Conservation (phyloP, 2,797 vertebrate genomes). For the Toxotes lorentzi region DNA sequence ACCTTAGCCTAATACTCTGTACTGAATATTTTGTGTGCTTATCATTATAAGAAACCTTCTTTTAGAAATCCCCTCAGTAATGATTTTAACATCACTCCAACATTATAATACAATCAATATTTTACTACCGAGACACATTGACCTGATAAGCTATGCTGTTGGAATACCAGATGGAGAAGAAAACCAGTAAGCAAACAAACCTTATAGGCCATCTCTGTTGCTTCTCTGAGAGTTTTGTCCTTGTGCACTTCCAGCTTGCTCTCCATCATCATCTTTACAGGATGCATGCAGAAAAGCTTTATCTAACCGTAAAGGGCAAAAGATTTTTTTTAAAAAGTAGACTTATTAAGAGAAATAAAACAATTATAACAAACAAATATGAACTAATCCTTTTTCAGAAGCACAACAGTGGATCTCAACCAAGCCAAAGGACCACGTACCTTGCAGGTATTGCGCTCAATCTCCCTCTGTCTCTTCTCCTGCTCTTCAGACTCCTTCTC, state of each 20-base stretch:
- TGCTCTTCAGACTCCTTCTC: conserved; percentile 98
- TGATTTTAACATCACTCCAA: not conserved
- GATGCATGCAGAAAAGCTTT: conserved; percentile 98
- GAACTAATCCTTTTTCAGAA: not conserved
- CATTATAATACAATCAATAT: not conserved
- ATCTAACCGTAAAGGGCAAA: conserved; percentile 84
- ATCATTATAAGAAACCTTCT: not conserved
- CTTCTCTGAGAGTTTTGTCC: conserved; percentile 95
- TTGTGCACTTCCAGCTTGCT: conserved; percentile 99
- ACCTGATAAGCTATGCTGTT: not conserved
- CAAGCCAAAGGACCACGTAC: conserved; percentile 71
- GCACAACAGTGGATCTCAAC: not conserved
- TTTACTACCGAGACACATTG: not conserved
- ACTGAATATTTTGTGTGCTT: not conserved
- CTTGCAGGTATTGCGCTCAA: conserved; percentile 99
- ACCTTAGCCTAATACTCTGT: not conserved
- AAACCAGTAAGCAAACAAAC: conserved; percentile 72
- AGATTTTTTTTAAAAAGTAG: not conserved
- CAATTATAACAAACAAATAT: no score
- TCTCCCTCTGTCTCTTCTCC: conserved; percentile 97
- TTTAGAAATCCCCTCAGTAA: not conserved
- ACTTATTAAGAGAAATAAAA: not conserved
- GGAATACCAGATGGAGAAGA: not conserved
- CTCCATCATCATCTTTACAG: conserved; percentile 95
- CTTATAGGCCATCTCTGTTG: conserved; percentile 96